Evolutionary conservation across 2,888 invertebrate genomes (phyloP).

Genomic region (Lasioglossum calceatum): DNA sequence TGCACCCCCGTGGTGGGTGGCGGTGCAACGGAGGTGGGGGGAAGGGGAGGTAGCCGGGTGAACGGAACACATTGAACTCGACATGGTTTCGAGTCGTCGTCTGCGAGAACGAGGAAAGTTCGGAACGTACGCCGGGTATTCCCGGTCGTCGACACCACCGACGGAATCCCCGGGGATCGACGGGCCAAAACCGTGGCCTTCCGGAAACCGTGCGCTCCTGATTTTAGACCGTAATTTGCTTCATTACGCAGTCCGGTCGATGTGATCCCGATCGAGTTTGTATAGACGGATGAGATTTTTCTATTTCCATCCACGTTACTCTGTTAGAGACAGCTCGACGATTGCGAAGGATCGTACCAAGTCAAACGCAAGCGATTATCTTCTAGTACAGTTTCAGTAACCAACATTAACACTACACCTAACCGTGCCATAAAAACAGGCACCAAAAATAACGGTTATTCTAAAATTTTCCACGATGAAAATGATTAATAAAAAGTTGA

Average conservation of each 20-base stretch:
- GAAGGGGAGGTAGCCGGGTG: neutral
- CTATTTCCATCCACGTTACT: neutral
- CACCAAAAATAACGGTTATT: no score
- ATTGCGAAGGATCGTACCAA: neutral
- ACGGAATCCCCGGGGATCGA: constrained; percentile 52
- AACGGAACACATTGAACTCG: constrained; percentile 52
- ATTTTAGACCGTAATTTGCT: constrained; percentile 43
- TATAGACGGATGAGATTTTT: neutral
- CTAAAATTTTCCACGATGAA: no score
- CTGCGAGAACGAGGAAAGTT: constrained; percentile 58
- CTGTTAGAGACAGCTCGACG: neutral
- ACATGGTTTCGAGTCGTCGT: constrained; percentile 56
- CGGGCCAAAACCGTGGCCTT: constrained; percentile 41
- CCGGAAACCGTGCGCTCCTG: constrained; percentile 28
- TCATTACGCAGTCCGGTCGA: constrained; percentile 12
- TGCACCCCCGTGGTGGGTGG: neutral
- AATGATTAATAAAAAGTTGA: no score
- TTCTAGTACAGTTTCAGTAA: no score
- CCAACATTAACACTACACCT: no score
- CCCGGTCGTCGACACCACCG: constrained; percentile 60
- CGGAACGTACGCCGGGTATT: constrained; percentile 38
- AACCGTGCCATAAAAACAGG: no score
- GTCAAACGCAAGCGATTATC: no score
- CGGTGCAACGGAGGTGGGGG: neutral
- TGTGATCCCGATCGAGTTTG: neutral